A percentile compares a stretch with the other conserved stretches of the same genome.
These are phyloP conservation scores for Drosophila setosimentum DNA, from an alignment of 2,888 invertebrate species.

Conservation along the genomic window DNA sequence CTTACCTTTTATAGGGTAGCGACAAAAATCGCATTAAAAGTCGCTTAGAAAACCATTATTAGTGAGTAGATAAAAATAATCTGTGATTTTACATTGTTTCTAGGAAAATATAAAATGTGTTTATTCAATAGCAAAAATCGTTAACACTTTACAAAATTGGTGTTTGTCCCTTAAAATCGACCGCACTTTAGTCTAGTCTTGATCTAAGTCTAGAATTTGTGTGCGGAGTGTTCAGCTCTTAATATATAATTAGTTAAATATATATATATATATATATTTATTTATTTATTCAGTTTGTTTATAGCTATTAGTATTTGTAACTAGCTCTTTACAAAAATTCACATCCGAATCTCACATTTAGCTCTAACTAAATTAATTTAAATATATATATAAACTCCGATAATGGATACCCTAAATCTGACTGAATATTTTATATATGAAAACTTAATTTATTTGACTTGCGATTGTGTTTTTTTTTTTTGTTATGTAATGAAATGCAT, in stretches of 20 bases:
- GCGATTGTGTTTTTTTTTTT: conserved; percentile 20
- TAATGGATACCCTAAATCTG: conserved; percentile 47
- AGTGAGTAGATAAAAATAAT: conserved; percentile 4
- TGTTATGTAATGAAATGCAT: conserved; percentile 38
- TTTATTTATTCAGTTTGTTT: conserved; percentile 48
- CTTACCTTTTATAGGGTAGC: conserved; percentile 40
- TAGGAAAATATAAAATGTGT: conserved; percentile 75
- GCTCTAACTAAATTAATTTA: conserved; percentile 47
- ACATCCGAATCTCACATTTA: conserved; percentile 28
- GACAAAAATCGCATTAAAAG: conserved; percentile 33
- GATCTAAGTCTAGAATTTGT: conserved; percentile 24
- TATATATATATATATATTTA: neutral
- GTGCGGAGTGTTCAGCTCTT: conserved; percentile 32
- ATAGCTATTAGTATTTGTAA: conserved; percentile 45
- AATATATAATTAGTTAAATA: conserved; percentile 26
- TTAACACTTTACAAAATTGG: conserved; percentile 62
- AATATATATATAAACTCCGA: conserved; percentile 37
- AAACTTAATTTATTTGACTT: conserved; percentile 54
- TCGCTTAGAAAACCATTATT: conserved; percentile 60
- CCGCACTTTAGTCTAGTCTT: conserved; percentile 40
- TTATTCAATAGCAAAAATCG: conserved; percentile 69
- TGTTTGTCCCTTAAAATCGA: conserved; percentile 51
- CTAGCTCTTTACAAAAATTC: conserved; percentile 49
- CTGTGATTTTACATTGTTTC: conserved; percentile 33
- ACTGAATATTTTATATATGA: conserved; percentile 32